Base-by-base conservation (phyloP, 2,888 invertebrate species). In the Drosophila birchii region DNA sequence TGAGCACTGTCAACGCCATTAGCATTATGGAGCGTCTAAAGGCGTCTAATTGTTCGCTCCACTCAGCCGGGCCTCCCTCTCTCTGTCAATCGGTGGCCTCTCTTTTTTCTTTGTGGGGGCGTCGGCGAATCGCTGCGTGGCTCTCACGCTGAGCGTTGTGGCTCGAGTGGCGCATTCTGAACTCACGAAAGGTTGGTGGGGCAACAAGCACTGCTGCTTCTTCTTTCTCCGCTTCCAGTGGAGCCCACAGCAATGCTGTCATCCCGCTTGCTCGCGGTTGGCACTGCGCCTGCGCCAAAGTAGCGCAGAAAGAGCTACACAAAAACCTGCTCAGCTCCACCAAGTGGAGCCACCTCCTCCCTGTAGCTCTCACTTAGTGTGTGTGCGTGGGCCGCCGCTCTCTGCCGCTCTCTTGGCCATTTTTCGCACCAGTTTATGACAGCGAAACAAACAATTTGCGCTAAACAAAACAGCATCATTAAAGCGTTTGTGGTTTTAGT, bases 391-490 rank as follows among this genome's bases (percentile, higher is more conserved):
- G 47, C 66, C 57, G 56, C 57, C 39, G 57, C 51, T 32, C 56
- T 41, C 53, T 41, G 39, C 61, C 73, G 51, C 66, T 68, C 60
- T 73, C 70, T 78, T 69, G 80, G 90, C 90, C 88, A 89, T 87
- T 89, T 87, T 87, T 87, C 87, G 90, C 87, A 87, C 87, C 87
- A 89, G 90, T 89, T 87, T 87, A 89, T 90, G 90, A 89, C 89
- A 90, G 88, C 86, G 86, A 88, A 87, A 88, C 90, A 89, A 89
- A 89, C 90, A 90, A 89, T 90, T 90, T 89, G 90, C 83, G 85
- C 88, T 85, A 85, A 90, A 86, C 86, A 90, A 86, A 90, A 90
- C 90, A 89, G 90, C 90, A 90, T 90, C 90, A 90, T 90, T 90
- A 90, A 88, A 88, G 81, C 79, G 85, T 86, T 90, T 90, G 90